Evolutionary conservation across 2,888 invertebrate genomes (phyloP).

Genomic region (Mythimna ferrago): DNA sequence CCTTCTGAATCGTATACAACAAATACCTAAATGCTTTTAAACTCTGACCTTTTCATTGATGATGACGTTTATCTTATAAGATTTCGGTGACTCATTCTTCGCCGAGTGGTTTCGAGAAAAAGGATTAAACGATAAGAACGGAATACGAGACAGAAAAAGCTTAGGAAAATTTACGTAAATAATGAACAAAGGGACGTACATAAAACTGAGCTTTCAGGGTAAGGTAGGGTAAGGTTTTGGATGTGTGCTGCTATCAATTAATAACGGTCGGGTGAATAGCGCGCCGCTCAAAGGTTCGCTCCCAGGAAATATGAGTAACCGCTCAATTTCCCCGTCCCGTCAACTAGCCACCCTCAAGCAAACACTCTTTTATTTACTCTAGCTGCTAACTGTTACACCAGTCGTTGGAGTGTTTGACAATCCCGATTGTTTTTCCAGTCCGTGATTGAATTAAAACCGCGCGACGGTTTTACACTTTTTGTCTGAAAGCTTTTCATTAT

Average conservation of each 20-base stretch:
- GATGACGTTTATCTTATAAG: conserved; percentile 25
- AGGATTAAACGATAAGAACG: conserved; percentile 10
- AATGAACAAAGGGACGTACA: conserved; percentile 17
- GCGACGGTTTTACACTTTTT: conserved; percentile 11
- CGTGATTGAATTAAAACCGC: conserved; percentile 39
- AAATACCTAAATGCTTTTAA: conserved; percentile 34
- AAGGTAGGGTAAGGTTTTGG: conserved; percentile 21
- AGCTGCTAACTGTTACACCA: conserved; percentile 47
- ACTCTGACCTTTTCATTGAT: conserved; percentile 34
- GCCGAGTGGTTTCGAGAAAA: conserved; percentile 16
- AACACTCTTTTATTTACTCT: conserved; percentile 59
- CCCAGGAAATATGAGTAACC: conserved; percentile 59
- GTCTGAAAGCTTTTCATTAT: conserved; percentile 36
- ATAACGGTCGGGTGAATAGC: conserved; percentile 55
- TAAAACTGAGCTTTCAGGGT: conserved; percentile 11
- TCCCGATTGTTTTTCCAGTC: conserved; percentile 36
- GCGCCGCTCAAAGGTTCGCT: conserved; percentile 37
- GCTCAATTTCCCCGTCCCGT: conserved; percentile 66
- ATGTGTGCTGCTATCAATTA: conserved; percentile 56
- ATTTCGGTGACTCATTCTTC: conserved; percentile 25
- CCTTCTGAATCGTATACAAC: conserved; percentile 10
- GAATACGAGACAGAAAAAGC: conserved; percentile 7
- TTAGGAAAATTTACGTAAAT: conserved; percentile 17
- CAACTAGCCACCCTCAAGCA: conserved; percentile 58
- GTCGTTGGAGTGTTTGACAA: conserved; percentile 35